These are phyloP conservation scores for Premnoplex brunnescens DNA, from an alignment of 2,797 vertebrate genomes.

Conservation along the genomic window DNA sequence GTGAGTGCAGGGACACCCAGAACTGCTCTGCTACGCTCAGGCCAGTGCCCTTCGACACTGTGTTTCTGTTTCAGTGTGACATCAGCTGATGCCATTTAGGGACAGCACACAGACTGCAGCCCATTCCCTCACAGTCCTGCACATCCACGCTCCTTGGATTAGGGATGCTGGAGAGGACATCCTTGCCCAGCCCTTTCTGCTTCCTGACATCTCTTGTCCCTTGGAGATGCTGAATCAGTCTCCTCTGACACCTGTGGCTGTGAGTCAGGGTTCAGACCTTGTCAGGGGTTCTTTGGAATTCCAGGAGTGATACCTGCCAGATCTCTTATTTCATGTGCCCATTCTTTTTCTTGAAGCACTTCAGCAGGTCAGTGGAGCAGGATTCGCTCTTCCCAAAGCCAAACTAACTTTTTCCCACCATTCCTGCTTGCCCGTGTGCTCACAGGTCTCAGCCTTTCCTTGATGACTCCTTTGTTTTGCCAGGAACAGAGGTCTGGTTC, in stretches of 20 bases:
- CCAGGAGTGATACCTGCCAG: neutral
- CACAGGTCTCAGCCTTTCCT: neutral
- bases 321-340: neutral
- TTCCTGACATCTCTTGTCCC: neutral
- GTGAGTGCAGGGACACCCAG: neutral
- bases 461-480: neutral
- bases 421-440: neutral
- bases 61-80: neutral
- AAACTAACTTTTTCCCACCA: neutral
- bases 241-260: neutral
- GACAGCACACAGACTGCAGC: neutral
- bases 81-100: neutral
- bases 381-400: neutral
- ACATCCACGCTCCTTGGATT: fast-evolving
- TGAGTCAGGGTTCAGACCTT: neutral
- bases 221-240: neutral
- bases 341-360: neutral
- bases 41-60: neutral
- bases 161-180: neutral
- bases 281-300: neutral
- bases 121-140: neutral
- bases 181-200: neutral
- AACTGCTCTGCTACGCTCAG: neutral
- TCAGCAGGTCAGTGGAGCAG: neutral
- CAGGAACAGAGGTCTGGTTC: neutral